A percentile compares a stretch with the other conserved stretches of the same genome.
phyloP scores from a whole-genome alignment of 64 coral and sea anemone species.

The Cladopsammia gracilis region DNA sequence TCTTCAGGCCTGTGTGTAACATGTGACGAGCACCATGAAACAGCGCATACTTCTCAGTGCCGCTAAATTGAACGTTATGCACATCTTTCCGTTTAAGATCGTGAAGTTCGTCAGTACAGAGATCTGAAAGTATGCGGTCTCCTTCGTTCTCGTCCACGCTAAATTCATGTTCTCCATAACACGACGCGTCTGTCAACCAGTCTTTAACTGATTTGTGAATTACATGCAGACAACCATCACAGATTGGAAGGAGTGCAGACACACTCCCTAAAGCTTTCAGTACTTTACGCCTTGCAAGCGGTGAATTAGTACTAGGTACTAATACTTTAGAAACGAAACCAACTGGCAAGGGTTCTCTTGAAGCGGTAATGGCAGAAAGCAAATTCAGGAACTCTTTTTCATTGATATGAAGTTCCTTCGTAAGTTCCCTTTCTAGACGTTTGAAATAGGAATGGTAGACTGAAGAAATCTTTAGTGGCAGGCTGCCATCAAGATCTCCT shows the following conservation, averaged over 20 bases:
- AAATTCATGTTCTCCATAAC: slow-evolving; percentile 12
- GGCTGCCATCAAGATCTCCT: not conserved
- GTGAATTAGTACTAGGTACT: not conserved
- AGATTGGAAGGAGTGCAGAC: not conserved
- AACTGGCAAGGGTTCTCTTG: slow-evolving; percentile 16
- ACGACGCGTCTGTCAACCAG: slow-evolving; percentile 20
- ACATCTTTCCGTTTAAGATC: not conserved
- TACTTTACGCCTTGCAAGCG: not conserved
- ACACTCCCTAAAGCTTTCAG: not conserved
- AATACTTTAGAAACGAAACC: slow-evolving; percentile 20
- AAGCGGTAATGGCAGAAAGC: slow-evolving; percentile 25
- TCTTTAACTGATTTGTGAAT: slow-evolving; percentile 40
- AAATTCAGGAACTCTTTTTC: slow-evolving; percentile 19
- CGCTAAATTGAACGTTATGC: not conserved
- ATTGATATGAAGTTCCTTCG: not conserved
- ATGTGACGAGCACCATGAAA: not conserved
- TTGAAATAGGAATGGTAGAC: slow-evolving; percentile 49
- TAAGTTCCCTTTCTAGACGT: not conserved
- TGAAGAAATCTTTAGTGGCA: not conserved
- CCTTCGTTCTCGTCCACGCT: slow-evolving; percentile 8
- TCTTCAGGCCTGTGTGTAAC: not conserved
- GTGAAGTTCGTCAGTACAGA: slow-evolving; percentile 3
- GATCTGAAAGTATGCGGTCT: not conserved
- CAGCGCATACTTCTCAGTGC: slow-evolving; percentile 17
- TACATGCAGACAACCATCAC: slow-evolving; percentile 24